Base-by-base conservation (phyloP, 2,888 invertebrate species). In the Cerastis leucographa region DNA sequence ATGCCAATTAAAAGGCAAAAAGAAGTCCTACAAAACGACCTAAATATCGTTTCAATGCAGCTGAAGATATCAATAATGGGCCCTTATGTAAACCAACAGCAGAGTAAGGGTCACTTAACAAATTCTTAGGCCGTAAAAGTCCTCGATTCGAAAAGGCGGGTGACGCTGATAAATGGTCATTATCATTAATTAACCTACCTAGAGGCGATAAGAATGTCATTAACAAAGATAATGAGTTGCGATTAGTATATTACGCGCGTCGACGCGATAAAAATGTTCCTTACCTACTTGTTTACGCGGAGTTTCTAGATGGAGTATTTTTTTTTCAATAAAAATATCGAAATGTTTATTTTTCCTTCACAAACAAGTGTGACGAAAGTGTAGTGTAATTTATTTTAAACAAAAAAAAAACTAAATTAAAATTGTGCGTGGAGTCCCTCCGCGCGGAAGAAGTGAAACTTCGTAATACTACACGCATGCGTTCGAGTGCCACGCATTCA, bases 201-300 rank as follows among this genome's bases (percentile, higher is more conserved):
- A 87, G 86, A 71, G 64, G 49, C 78, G 92, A 92, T 92, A 92
- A 90, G 81, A 87, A 80, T 77, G 88, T 89, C 90, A 91, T 91
- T 91, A 90, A 85, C 87, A 84, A 74, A 88, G 88, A 92, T 91
- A 90, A 88, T 84, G 80, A 25, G 68, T 73, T 66, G 76, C 81
- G 88, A 91, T 91, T 88, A 89, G 84, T 85, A 76, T 76, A 71
- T 74, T 81, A 85, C 66, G 76, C 76, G 66, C 49, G 71, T 35
- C 77, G 64, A n/a, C 61, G 44, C 71, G 82, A 87, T 88, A 87
- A 88, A 80, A 80, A 75, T 76, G n/a, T 64, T 73, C 25, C 12
- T 7, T 71, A 83, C 40, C 42, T 74, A 81, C 51, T 72, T 64
- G 25, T 17, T 72, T 66, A 49, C 29, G 42, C 17, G 35, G 29